Conservation (phyloP, 2,888 invertebrate genomes). For the Stenolophus ochropezus region DNA sequence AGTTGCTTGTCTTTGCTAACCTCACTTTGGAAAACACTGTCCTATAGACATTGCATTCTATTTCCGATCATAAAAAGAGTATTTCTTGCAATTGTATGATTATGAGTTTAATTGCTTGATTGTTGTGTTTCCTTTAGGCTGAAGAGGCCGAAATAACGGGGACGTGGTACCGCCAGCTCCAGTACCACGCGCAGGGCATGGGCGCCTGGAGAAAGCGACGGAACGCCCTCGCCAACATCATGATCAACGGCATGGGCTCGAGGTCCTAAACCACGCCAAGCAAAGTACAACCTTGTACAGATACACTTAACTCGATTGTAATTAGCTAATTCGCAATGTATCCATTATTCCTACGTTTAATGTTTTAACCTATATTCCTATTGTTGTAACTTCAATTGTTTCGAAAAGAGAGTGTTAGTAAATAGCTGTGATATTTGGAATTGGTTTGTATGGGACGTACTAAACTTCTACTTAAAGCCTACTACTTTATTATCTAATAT, state of each 20-base stretch:
- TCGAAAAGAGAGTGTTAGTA: conserved; percentile 50
- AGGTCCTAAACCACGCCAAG: conserved; percentile 66
- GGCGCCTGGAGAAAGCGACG: conserved; percentile 94
- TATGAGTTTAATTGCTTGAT: conserved; percentile 24
- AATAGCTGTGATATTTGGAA: conserved; percentile 74
- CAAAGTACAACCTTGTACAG: conserved; percentile 56
- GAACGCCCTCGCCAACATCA: conserved; percentile 96
- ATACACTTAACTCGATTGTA: conserved; percentile 45
- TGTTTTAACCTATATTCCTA: conserved; percentile 37
- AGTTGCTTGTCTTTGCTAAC: no score
- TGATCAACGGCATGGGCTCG: conserved; percentile 89
- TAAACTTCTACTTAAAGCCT: conserved; percentile 53
- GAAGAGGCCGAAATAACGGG: conserved; percentile 91
- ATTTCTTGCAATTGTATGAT: neutral
- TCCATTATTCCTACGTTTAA: conserved; percentile 34
- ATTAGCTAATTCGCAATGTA: conserved; percentile 48
- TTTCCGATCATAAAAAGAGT: no score
- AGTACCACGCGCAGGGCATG: conserved; percentile 93
- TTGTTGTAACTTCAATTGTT: conserved; percentile 38
- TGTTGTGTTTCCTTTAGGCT: conserved; percentile 80
- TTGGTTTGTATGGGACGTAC: conserved; percentile 65
- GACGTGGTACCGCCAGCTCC: conserved; percentile 92
- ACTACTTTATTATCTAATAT: conserved; percentile 47
- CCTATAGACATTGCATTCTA: no score
- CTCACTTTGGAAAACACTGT: no score